Conservation (phyloP, 2,113 vertebrate species). For the Dicentrarchus labrax region DNA sequence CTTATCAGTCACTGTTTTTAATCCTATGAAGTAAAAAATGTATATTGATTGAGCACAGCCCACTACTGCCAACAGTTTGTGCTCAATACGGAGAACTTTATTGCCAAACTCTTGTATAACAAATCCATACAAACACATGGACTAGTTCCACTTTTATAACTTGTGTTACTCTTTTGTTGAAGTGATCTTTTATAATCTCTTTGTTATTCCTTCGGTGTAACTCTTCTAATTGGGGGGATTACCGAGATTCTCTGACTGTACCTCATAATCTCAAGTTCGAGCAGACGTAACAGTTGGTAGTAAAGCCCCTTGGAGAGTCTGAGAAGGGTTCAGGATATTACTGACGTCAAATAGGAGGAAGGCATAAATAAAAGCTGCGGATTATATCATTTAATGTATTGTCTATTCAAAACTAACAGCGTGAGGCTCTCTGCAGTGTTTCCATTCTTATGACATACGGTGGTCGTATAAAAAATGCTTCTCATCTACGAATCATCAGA, state of each 20-base stretch:
- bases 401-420: slow-evolving; percentile 57
- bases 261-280: slow-evolving; percentile 73
- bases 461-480: slow-evolving; percentile 67
- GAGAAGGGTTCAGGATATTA: slow-evolving; percentile 63
- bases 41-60: slow-evolving; percentile 40
- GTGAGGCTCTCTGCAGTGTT: slow-evolving; percentile 70
- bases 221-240: slow-evolving; percentile 74
- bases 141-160: slow-evolving; percentile 61
- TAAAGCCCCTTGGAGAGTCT: slow-evolving; percentile 70
- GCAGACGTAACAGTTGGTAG: slow-evolving; percentile 75
- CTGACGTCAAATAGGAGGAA: slow-evolving; percentile 29
- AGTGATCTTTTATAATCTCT: slow-evolving; percentile 75
- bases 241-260: slow-evolving; percentile 68
- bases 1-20: slow-evolving; percentile 37
- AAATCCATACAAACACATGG: slow-evolving; percentile 40
- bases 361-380: slow-evolving; percentile 41
- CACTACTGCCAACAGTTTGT: slow-evolving; percentile 66
- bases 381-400: slow-evolving; percentile 46
- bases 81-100: slow-evolving; percentile 43
- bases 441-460: slow-evolving; percentile 62
- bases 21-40: slow-evolving; percentile 24
- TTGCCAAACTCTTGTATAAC: slow-evolving; percentile 57
- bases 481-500: slow-evolving; percentile 62
- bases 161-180: slow-evolving; percentile 58
- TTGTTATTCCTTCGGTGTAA: slow-evolving; percentile 65